Evolutionary conservation across 2,888 invertebrate species (phyloP), one percentile per base, ranked within the genome.

Genomic region (Aporophyla nigra): DNA sequence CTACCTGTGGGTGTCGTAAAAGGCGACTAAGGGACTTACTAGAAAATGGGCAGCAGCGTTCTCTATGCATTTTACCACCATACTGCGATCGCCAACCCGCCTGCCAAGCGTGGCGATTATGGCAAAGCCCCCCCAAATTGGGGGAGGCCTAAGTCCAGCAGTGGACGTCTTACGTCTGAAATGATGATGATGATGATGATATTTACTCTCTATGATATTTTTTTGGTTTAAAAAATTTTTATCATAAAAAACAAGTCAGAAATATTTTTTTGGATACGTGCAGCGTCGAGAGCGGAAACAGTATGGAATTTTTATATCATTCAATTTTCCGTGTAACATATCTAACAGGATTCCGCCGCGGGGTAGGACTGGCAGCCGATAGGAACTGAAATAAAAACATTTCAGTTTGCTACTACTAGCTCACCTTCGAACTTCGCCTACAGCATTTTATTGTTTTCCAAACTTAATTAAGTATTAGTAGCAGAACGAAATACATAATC

Each of bases 301-400:
- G 66, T 51, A 51, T 43, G 65, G 43, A 24, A 78, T 82, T 67
- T 81, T 61, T 62, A 56, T 76, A 76, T 62, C 61, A 67, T 78
- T 78, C 51, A 56, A 76, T 82, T 76, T 56, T 82, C 61, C 16
- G 46, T 53, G n/a, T 33, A 80, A 73, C 3, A 59, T 75, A 78
- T 51, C 61, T 67, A 82, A 76, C 62, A 76, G 77, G 77, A 82
- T 67, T 56, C 61, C 43, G 77, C 62, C 51, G 43, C 51, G n/a
- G 58, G 66, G 33, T 16, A n/a, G 51, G n/a, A 24, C 43, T 61
- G 46, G 61, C 24, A 66, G 14, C 66, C 2, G 76, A 67, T 24
- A 76, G 24, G 62, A 75, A 76, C 61, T 76, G 54, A 66, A 78
- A 82, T 61, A 78, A 76, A 76, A 62, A 62, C 43, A 76, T 82